Evolutionary conservation across 1,140 invertebrate genomes (phyloP).

Genomic region (Maconellicoccus hirsutus): DNA sequence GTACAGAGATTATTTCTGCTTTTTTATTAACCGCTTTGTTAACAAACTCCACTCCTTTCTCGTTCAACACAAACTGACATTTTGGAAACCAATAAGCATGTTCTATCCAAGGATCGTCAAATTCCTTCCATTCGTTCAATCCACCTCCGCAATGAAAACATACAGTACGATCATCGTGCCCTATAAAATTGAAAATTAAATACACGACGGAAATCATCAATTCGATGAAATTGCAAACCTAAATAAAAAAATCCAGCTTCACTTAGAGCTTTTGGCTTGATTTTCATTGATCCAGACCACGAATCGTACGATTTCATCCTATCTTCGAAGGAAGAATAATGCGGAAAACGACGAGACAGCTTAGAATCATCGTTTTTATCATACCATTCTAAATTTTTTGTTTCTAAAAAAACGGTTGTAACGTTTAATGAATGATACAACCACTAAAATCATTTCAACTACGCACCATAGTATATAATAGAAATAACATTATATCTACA

Average conservation of each 20-base stretch:
- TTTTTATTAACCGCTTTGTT: conserved; percentile 38
- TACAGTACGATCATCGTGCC: conserved; percentile 64
- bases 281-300: conserved; percentile 62
- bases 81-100: conserved; percentile 73
- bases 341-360: conserved; percentile 38
- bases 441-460: too few relatives aligned
- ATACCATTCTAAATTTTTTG: too few relatives aligned
- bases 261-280: conserved; percentile 60
- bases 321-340: conserved; percentile 49
- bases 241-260: conserved; percentile 83
- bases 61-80: conserved; percentile 58
- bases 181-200: conserved; percentile 25
- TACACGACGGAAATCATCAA: conserved; percentile 26
- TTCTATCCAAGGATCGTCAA: conserved; percentile 77
- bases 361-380: too few relatives aligned
- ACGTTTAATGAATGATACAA: too few relatives aligned
- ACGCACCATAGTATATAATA: not conserved
- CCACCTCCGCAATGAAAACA: conserved; percentile 80
- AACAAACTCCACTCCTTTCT: conserved; percentile 61
- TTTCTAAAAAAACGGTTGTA: too few relatives aligned
- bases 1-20: conserved; percentile 11
- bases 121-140: conserved; percentile 72
- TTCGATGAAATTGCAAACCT: conserved; percentile 36
- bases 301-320: conserved; percentile 55
- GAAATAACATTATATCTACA: too few relatives aligned